Evolutionary conservation across 2,113 vertebrate genomes (phyloP).

Genomic region (Nothoprocta pentlandii): DNA sequence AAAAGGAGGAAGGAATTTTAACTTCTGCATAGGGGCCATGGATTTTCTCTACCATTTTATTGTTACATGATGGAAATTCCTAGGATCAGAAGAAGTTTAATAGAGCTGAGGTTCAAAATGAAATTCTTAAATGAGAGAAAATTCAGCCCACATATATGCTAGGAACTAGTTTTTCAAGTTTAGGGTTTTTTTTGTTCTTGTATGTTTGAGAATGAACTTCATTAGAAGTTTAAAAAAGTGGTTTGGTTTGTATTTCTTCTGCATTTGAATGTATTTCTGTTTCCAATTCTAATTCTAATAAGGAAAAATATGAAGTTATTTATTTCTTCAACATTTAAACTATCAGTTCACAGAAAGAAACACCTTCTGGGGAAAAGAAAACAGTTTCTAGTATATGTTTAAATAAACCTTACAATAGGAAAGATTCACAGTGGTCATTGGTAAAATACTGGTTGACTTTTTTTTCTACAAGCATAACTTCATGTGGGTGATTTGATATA

Average conservation of each 20-base stretch:
- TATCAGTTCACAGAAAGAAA: not conserved
- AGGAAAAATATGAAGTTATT: not conserved
- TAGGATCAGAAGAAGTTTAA: not conserved
- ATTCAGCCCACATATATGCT: not conserved
- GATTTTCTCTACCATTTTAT: not conserved
- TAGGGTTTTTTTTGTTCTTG: not conserved
- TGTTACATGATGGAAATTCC: not conserved
- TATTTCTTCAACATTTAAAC: not conserved
- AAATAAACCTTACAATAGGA: not conserved
- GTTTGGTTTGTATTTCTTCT: not conserved
- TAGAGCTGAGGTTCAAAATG: not conserved
- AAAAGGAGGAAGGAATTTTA: not conserved
- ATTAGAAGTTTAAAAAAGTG: not conserved
- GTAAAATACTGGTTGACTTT: not conserved
- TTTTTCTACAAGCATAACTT: not conserved
- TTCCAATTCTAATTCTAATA: not conserved
- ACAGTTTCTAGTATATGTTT: not conserved
- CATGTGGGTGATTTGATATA: not conserved
- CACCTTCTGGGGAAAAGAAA: not conserved
- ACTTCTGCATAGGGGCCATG: not conserved
- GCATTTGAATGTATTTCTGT: not conserved
- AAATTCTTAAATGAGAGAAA: not conserved
- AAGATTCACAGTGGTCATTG: not conserved
- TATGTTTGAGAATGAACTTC: not conserved
- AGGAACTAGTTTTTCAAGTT: not conserved